phyloP scores from a whole-genome alignment of 2,797 vertebrate genomes.

The Protosalanx chinensis region DNA sequence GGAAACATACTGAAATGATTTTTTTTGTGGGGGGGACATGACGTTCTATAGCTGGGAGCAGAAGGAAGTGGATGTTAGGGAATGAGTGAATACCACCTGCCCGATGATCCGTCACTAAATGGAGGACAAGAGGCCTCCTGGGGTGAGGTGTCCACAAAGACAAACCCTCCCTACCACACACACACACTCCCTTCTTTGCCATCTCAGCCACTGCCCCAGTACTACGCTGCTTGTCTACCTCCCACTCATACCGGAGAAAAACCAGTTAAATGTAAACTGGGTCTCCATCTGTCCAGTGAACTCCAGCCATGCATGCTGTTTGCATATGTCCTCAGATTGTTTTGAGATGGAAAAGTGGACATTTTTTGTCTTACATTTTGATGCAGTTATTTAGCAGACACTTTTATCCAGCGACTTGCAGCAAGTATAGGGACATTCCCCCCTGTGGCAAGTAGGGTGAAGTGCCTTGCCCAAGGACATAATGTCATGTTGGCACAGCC shows the following conservation, averaged over 20 bases:
- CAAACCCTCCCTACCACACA: constrained; percentile 9
- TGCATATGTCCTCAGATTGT: neutral
- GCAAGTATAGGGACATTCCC: too few relatives aligned
- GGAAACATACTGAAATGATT: neutral
- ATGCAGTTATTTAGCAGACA: too few relatives aligned
- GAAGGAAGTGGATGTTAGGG: neutral
- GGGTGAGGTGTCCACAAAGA: constrained; percentile 24
- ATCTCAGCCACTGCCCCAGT: neutral
- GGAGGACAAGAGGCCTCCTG: constrained; percentile 50
- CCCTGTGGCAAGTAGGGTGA: too few relatives aligned
- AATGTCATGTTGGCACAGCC: too few relatives aligned
- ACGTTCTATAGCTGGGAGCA: neutral
- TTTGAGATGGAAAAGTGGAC: neutral
- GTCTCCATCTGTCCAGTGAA: neutral
- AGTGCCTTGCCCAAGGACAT: too few relatives aligned
- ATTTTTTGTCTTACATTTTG: too few relatives aligned
- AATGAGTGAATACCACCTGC: constrained; percentile 43
- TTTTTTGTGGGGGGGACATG: neutral
- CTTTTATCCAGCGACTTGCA: too few relatives aligned
- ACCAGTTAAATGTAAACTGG: neutral
- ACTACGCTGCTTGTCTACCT: constrained; percentile 11
- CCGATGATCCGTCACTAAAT: constrained; percentile 50
- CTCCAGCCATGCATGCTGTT: neutral
- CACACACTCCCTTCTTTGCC: constrained; percentile 1
- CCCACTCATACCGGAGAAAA: constrained; percentile 1